These are phyloP conservation scores for Knipowitschia caucasica DNA, from an alignment of 2,797 vertebrate genomes.

Conservation along the genomic window DNA sequence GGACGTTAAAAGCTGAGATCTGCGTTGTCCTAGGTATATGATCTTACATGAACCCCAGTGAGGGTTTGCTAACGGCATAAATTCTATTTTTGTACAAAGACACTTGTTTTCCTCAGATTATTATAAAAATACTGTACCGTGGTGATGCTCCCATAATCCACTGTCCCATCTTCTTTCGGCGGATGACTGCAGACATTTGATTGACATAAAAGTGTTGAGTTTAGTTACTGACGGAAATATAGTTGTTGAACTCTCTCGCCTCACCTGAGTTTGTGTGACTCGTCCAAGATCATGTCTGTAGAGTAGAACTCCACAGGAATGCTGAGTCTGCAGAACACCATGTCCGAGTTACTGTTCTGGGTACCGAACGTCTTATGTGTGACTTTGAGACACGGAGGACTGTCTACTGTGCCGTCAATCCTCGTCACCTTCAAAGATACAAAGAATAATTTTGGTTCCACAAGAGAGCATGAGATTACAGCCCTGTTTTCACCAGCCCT, in stretches of 20 bases:
- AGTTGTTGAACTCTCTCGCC: no score
- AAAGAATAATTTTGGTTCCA: no score
- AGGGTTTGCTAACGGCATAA: no score
- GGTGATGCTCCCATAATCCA: slow-evolving; percentile 74
- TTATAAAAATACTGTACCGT: no score
- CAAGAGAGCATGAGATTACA: no score
- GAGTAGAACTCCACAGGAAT: slow-evolving; percentile 93
- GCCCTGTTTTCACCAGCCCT: no score
- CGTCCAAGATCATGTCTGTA: slow-evolving; percentile 67
- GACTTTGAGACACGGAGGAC: slow-evolving; percentile 93
- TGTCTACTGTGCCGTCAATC: slow-evolving; percentile 93
- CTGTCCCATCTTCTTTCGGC: slow-evolving; percentile 69
- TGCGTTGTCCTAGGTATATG: no score
- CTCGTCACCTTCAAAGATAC: slow-evolving; percentile 83
- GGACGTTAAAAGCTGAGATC: neutral
- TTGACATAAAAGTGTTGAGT: no score
- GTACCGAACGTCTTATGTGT: slow-evolving; percentile 96
- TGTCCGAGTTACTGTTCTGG: slow-evolving; percentile 90
- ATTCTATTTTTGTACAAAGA: no score
- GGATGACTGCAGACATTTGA: slow-evolving; percentile 63
- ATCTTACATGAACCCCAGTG: no score
- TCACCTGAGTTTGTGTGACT: slow-evolving; percentile 83
- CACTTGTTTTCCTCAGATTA: no score
- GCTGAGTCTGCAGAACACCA: slow-evolving; percentile 93
- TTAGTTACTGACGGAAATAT: no score